Evolutionary conservation across 2,113 vertebrate species (phyloP).

Genomic region (Hipposideros armiger): DNA sequence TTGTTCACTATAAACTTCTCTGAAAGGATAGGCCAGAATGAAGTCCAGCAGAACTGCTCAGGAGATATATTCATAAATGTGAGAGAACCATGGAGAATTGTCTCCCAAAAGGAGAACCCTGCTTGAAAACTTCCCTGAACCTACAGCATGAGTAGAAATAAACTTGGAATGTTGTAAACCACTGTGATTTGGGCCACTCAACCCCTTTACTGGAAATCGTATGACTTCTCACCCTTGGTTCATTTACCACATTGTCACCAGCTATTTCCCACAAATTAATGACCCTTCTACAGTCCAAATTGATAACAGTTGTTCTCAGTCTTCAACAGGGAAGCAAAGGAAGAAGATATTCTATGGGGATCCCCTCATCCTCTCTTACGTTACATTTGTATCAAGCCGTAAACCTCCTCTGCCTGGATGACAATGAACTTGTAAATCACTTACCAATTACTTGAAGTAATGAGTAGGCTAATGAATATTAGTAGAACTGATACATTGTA

Average conservation of each 20-base stretch:
- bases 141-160: neutral
- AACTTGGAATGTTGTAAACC: neutral
- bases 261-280: neutral
- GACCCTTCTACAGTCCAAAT: neutral
- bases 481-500: conserved; percentile 81
- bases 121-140: neutral
- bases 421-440: conserved; percentile 70
- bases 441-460: conserved; percentile 75
- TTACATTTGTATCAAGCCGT: neutral
- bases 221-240: neutral
- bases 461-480: conserved; percentile 85
- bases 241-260: neutral
- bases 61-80: neutral
- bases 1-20: neutral
- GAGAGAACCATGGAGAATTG: neutral
- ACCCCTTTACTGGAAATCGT: neutral
- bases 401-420: neutral
- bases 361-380: neutral
- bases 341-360: neutral
- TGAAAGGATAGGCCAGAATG: neutral
- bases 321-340: neutral
- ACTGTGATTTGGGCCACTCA: neutral
- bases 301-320: neutral
- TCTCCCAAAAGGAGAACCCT: neutral
- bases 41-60: neutral